Percentiles rank a stretch among this genome's conserved stretches.
These are phyloP conservation scores for Drosophila quinaria DNA, from an alignment of 2,888 invertebrate genomes.

Conservation along the genomic window DNA sequence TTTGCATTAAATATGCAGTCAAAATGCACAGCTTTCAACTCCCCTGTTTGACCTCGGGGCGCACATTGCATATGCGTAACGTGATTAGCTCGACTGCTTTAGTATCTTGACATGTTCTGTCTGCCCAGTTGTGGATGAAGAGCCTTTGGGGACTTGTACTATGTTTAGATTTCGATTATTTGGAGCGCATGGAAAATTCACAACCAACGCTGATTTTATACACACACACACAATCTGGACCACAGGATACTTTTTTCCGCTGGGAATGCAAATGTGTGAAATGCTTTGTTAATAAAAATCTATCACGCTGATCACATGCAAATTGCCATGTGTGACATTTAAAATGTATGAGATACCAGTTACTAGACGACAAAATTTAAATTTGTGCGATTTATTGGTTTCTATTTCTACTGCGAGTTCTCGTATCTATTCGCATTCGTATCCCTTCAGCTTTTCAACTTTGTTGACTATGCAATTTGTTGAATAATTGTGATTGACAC, in stretches of 20 bases:
- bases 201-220: constrained; percentile 16
- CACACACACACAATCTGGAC: constrained; percentile 19
- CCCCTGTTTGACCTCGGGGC: constrained; percentile 16
- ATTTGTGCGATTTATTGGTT: constrained; percentile 15
- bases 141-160: constrained; percentile 51
- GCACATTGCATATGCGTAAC: constrained; percentile 66
- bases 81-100: constrained; percentile 48
- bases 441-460: constrained; percentile 5
- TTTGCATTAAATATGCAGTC: constrained; percentile 61
- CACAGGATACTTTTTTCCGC: constrained; percentile 5
- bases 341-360: constrained; percentile 13
- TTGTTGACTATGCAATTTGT: constrained; percentile 11
- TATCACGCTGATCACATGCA: constrained; percentile 6
- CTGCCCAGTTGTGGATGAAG: constrained; percentile 31
- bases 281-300: constrained; percentile 25
- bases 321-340: constrained; percentile 5
- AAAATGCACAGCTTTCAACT: constrained; percentile 42
- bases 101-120: constrained; percentile 27
- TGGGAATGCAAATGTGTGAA: constrained; percentile 14
- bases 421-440: neutral
- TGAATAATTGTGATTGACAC: constrained; percentile 6
- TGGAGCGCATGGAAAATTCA: constrained; percentile 39
- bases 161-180: constrained; percentile 50
- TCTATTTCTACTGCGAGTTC: neutral
- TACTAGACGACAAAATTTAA: constrained; percentile 19